Base-by-base conservation (phyloP, 2,888 invertebrate species). In the Campoplex capitator region DNA sequence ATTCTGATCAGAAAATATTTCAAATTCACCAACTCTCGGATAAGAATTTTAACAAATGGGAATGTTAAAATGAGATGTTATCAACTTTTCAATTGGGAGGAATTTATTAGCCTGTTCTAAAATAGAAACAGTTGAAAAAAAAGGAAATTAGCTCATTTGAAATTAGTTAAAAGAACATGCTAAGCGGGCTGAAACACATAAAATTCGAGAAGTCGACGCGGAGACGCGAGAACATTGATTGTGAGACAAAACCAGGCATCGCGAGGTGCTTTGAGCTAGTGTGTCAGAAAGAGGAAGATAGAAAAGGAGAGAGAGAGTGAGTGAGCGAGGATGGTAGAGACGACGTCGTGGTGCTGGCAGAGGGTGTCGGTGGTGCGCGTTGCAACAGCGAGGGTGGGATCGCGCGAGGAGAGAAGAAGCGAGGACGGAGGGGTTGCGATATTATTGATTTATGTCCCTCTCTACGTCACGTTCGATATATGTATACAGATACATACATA, bases 391-490 rank as follows among this genome's bases (percentile, higher is more conserved):
- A 90, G 89, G 89, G 89, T 91, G 90, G 91, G 91, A 92, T 91
- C 91, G 90, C 90, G 76, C 92, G 91, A 90, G 91, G 91, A 91
- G 92, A 91, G 91, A 90, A 91, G 92, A 90, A 93, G 91, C 88
- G 92, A 89, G 92, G 91, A 93, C 93, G 93, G 91, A 92, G 92
- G 91, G 92, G 92, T 91, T 92, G 94, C 94, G 95, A 95, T 95
- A 95, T 95, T 95, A 95, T 95, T 96, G 96, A 96, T 96, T 96
- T 95, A 96, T 95, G 95, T 95, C 94, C 94, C 95, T 95, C 92
- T 91, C 91, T 88, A 90, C 91, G 93, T 93, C 92, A 84, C 84
- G 58, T 71, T 38, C n/a, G 13, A 45, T 70, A 18, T 58, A 79
- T 45, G 28, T 58, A 54, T 67, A 32, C 65, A 71, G 11, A 76